Base-by-base conservation (phyloP, 2,888 invertebrate genomes). In the Dryocosmus kuriphilus region DNA sequence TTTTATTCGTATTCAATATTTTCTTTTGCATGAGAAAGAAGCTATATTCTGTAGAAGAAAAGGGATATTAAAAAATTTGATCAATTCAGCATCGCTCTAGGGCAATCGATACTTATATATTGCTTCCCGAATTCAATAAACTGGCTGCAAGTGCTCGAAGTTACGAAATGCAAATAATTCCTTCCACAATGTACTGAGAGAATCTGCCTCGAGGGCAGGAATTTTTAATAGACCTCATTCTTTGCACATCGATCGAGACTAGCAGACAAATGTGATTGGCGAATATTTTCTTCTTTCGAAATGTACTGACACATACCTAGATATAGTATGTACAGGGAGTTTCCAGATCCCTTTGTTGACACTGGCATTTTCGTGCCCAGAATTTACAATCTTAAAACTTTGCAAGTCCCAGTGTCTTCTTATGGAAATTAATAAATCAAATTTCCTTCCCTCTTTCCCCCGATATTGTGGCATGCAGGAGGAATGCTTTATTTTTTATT, bases 71-170 rank as follows among this genome's bases (percentile, higher is more conserved):
- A 71, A 51, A 71, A 71, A 71, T 6, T 30, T 8, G 30, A 30
- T 51, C 27, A 30, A 30, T n/a, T 71, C 46, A 71, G 27, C 51
- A 32, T 19, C 30, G 51, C 51, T 71, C n/a, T 32, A 30, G 14
- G 32, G 71, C 32, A 71, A 71, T 71, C 71, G 71, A 71, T 71
- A 71, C 71, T 71, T 71, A 71, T 71, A 71, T 71, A 71, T 71
- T 71, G 51, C 71, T 71, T 51, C 22, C 11, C n/a, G 32, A 71
- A 71, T 71, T 71, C 71, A 71, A 71, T 71, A 71, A 71, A 51
- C 71, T 67, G 27, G 19, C n/a, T 46, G 8, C 27, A 46, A 67
- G 30, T 71, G 51, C 71, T 71, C 22, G 30, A 71, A 71, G 71
- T 71, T 71, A 71, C 71, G 51, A 71, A 51, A 55, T 71, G 71